Conservation (phyloP, 2,888 invertebrate species). For the Tenthredo notha region DNA sequence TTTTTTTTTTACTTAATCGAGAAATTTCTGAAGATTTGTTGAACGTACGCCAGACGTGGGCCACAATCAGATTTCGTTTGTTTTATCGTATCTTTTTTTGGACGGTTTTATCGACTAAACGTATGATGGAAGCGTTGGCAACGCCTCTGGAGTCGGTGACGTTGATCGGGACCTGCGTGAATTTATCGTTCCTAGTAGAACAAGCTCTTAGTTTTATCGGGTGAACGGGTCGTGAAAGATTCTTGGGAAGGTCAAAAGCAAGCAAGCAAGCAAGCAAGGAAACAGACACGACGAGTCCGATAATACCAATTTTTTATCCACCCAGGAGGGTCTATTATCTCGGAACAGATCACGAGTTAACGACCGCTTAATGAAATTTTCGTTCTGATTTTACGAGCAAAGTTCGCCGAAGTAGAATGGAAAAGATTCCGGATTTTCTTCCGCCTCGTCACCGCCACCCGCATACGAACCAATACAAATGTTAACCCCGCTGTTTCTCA, state of each 20-base stretch:
- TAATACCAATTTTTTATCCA: conserved; percentile 4
- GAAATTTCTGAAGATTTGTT: conserved; percentile 38
- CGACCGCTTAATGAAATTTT: conserved; percentile 70
- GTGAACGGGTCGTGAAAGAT: conserved; percentile 20
- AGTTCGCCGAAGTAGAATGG: conserved; percentile 65
- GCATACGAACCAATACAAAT: conserved; percentile 53
- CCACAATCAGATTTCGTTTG: conserved; percentile 42
- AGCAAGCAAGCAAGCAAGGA: conserved; percentile 23
- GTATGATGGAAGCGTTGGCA: conserved; percentile 50
- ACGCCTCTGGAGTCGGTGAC: conserved; percentile 38
- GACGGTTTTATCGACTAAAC: conserved; percentile 46
- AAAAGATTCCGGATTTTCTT: conserved; percentile 46
- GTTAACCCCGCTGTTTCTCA: not conserved
- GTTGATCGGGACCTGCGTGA: conserved; percentile 42
- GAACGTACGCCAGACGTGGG: conserved; percentile 40
- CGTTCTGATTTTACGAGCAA: conserved; percentile 68
- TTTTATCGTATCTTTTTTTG: conserved; percentile 43
- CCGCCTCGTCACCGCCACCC: conserved; percentile 49
- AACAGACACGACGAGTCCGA: not conserved
- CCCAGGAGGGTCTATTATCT: conserved; percentile 55
- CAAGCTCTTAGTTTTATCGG: conserved; percentile 20
- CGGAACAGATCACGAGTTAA: conserved; percentile 66
- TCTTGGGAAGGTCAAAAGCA: conserved; percentile 36
- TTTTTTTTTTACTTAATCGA: conserved; percentile 20
- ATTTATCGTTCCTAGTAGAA: conserved; percentile 42